Conservation (phyloP, 2,888 invertebrate genomes). For the Apoda limacodes region DNA sequence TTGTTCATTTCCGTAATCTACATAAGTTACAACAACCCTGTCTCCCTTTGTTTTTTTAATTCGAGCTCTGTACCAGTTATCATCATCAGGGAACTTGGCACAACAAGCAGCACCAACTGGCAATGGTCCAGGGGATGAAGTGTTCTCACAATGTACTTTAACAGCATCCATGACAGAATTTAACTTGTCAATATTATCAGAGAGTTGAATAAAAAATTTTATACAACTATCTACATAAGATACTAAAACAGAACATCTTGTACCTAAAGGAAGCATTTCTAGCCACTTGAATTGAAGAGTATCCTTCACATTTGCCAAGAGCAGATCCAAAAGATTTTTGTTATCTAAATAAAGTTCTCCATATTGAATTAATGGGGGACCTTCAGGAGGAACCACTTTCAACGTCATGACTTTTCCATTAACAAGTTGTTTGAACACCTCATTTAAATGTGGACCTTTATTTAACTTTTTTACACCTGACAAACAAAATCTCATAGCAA, state of each 20-base stretch:
- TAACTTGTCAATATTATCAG: conserved; percentile 69
- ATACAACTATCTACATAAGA: conserved; percentile 77
- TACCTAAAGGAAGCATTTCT: conserved; percentile 41
- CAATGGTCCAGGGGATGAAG: conserved; percentile 53
- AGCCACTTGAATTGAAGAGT: conserved; percentile 50
- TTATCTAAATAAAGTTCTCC: conserved; percentile 76
- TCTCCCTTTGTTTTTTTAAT: conserved; percentile 72
- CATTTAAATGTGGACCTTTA: conserved; percentile 71
- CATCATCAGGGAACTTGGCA: conserved; percentile 83
- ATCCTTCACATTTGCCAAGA: conserved; percentile 52
- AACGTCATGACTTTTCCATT: conserved; percentile 72
- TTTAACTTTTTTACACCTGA: conserved; percentile 76
- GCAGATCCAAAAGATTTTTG: conserved; percentile 69
- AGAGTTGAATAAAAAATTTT: conserved; percentile 80
- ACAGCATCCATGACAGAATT: conserved; percentile 77
- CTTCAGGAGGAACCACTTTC: conserved; percentile 76
- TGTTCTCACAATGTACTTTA: conserved; percentile 68
- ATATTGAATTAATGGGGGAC: conserved; percentile 79
- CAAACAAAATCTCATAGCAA: conserved; percentile 80
- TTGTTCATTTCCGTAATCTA: conserved; percentile 97
- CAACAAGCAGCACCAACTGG: conserved; percentile 76
- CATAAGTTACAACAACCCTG: conserved; percentile 80
- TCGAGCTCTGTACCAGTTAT: conserved; percentile 92
- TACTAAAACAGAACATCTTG: conserved; percentile 65
- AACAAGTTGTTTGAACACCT: conserved; percentile 78